Evolutionary conservation across 2,797 vertebrate species (phyloP).

Genomic region (Bryconaethiops microstoma): DNA sequence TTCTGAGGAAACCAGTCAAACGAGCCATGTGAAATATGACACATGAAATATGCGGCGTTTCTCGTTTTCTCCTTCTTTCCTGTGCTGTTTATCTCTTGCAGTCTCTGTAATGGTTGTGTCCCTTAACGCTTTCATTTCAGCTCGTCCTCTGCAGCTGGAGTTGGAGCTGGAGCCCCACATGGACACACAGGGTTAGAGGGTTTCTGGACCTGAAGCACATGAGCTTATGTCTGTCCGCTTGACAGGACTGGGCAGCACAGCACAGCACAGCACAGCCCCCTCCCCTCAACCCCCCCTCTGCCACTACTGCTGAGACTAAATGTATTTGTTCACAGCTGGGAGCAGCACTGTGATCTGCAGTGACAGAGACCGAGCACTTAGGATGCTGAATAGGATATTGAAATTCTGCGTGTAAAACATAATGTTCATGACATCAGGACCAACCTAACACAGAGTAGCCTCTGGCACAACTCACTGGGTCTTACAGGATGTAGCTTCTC

Average conservation of each 20-base stretch:
- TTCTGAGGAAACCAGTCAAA: background rate
- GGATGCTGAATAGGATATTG: background rate
- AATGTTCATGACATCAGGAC: background rate
- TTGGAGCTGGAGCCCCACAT: background rate
- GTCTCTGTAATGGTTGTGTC: background rate
- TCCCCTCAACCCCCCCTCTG: background rate
- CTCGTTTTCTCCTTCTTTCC: background rate
- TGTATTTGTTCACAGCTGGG: slow-evolving; percentile 1
- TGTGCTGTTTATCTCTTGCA: no score
- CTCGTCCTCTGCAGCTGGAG: background rate
- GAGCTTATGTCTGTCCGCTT: background rate
- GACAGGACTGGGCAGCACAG: background rate
- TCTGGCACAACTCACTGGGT: background rate
- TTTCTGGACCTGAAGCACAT: background rate
- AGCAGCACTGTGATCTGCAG: background rate
- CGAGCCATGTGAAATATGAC: background rate
- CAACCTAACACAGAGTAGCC: background rate
- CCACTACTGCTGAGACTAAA: background rate
- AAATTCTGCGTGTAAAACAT: background rate
- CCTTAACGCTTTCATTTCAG: background rate
- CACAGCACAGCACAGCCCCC: background rate
- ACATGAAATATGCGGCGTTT: background rate
- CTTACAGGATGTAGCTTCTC: background rate
- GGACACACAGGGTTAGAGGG: background rate
- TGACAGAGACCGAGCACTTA: background rate